Conservation (phyloP, 2,113 vertebrate species). For the Ctenomys sociabilis region DNA sequence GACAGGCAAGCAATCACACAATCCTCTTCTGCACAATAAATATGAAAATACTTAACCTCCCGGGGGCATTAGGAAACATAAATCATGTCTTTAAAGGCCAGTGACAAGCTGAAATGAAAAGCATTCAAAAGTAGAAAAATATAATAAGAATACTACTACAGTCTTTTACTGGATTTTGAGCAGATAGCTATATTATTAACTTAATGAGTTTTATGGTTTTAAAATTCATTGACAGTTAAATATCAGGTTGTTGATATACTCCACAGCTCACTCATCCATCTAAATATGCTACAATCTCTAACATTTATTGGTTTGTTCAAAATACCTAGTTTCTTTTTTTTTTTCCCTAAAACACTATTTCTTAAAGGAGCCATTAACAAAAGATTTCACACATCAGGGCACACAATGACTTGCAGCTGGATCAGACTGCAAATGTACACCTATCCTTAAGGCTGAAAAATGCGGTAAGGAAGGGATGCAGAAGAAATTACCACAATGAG, state of each 20-base stretch:
- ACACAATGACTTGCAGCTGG: constrained; percentile 78
- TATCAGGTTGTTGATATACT: constrained; percentile 51
- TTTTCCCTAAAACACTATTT: constrained; percentile 58
- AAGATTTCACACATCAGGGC: constrained; percentile 73
- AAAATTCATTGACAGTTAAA: constrained; percentile 49
- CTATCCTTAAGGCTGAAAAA: constrained; percentile 59
- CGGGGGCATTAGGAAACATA: constrained; percentile 70
- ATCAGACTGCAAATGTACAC: constrained; percentile 61
- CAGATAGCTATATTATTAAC: neutral
- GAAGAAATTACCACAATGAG: neutral
- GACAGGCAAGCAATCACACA: constrained; percentile 76
- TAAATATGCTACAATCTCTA: constrained; percentile 23
- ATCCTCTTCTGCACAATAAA: constrained; percentile 77
- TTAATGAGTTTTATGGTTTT: constrained; percentile 50
- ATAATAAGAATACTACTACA: neutral
- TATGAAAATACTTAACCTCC: constrained; percentile 79
- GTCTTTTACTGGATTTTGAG: neutral
- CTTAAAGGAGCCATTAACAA: constrained; percentile 74
- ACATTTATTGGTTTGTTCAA: constrained; percentile 30
- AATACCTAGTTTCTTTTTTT: neutral
- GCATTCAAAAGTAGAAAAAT: constrained; percentile 74
- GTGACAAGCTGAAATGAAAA: constrained; percentile 72
- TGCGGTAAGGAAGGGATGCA: neutral
- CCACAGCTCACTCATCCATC: constrained; percentile 32
- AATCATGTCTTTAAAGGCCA: constrained; percentile 78